Evolutionary conservation across 2,888 invertebrate genomes (phyloP).

Genomic region (Lutraria lutraria): DNA sequence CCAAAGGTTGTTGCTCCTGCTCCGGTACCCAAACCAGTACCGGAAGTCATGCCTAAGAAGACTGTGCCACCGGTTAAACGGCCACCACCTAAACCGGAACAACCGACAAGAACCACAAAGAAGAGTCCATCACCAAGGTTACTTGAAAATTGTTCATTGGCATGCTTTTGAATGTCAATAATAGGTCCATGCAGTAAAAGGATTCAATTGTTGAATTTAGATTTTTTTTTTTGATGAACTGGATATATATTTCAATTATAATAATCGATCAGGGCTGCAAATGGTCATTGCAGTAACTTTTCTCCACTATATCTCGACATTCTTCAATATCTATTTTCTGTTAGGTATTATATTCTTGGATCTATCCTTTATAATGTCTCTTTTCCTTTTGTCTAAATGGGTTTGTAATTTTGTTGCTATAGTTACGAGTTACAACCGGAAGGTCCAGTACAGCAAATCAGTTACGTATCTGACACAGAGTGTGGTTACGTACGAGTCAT

Average conservation of each 20-base stretch:
- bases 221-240: not conserved
- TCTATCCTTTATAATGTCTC: not conserved
- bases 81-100: constrained; percentile 52
- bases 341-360: not conserved
- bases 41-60: constrained; percentile 63
- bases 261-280: not conserved
- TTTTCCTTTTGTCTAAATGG: not conserved
- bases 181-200: no score
- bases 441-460: constrained; percentile 83
- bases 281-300: no score
- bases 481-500: constrained; percentile 79
- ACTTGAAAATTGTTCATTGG: constrained; percentile 15
- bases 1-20: constrained; percentile 54
- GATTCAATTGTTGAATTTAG: not conserved
- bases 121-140: constrained; percentile 68
- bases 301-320: not conserved
- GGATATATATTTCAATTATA: not conserved
- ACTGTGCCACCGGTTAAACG: constrained; percentile 57
- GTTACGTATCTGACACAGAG: constrained; percentile 82
- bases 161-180: not conserved
- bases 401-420: constrained; percentile 23
- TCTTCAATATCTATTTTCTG: not conserved
- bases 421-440: constrained; percentile 82
- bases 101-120: constrained; percentile 40
- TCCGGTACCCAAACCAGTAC: constrained; percentile 54